phyloP scores from a whole-genome alignment of 2,113 vertebrate genomes.

The Ellobius talpinus region DNA sequence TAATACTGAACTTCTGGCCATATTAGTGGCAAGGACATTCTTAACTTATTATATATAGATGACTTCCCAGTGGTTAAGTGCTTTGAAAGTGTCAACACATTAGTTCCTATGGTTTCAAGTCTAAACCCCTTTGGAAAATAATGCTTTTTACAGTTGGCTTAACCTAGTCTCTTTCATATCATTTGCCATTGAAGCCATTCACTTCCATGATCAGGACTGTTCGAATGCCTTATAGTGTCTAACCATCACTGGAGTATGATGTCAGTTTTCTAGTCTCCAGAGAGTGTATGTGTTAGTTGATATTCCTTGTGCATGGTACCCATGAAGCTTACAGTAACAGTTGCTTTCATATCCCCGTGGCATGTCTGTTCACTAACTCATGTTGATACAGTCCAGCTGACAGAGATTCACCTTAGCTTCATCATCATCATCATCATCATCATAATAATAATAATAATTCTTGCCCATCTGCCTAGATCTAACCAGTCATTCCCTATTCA shows the following conservation, averaged over 20 bases:
- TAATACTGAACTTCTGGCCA: slow-evolving; percentile 27
- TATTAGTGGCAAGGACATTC: neutral
- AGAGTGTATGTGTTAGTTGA: neutral
- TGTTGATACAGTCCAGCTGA: neutral
- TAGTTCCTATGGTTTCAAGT: slow-evolving; percentile 32
- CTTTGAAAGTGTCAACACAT: neutral
- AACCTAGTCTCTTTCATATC: neutral
- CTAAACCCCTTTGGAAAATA: neutral
- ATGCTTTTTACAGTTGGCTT: neutral
- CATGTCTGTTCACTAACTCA: neutral
- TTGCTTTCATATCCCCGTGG: neutral
- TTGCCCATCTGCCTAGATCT: neutral
- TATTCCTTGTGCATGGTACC: neutral
- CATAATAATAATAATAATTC: slow-evolving; percentile 13
- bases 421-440: no score
- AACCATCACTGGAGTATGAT: neutral
- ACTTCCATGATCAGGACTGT: neutral
- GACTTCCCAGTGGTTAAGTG: slow-evolving; percentile 13
- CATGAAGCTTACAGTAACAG: neutral
- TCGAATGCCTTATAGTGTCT: neutral
- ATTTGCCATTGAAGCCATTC: neutral
- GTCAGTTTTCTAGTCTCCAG: neutral
- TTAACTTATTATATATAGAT: slow-evolving; percentile 43
- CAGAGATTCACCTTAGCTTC: slow-evolving; percentile 11
- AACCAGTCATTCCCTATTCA: neutral